Base-by-base conservation (phyloP, 2,797 vertebrate genomes). In the Eospalax fontanierii region DNA sequence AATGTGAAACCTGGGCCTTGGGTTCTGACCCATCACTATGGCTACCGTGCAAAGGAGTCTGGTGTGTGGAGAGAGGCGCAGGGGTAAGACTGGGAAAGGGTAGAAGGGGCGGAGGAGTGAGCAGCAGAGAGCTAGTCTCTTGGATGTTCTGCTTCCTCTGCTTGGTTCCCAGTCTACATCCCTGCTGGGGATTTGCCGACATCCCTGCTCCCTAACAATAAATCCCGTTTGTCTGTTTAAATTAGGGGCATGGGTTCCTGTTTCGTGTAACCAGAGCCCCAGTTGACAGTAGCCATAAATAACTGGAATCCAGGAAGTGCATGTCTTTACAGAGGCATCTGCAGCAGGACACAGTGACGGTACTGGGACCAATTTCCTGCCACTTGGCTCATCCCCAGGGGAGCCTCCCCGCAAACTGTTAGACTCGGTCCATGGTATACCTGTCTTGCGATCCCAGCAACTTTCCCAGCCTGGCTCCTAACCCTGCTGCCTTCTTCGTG, bases 231-330 rank as follows among this genome's bases (percentile, higher is more conserved):
- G 57, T 66, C 75, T 26, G 46, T 33, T 87, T 83, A 35, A 79
- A 38, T 73, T 74, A 90, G 40, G 24, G 40, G 80, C 24, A 3
- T 11, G 71, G 43, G n/a, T 65, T 95, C 91, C 75, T 82, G 35
- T 90, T 83, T 59, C 50, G 54, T 91, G 66, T 68, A 84, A 15
- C 71, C 71, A 50, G 75, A 84, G 76, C 61, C 54, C 84, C 80
- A 35, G 50, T 4, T 73, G 71, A 73, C 68, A 70, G 24, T 24
- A 59, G 30, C 40, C 65, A 26, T 66, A 87, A 91, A 59, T 79
- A 73, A 88, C 9, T 26, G 6, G 33, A 43, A 50, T 14, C 35
- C n/a, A n/a, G 90, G 46, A 79, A 50, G 35, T 16, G 4, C 3
- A 4, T 24, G 73, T 26, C 35, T 86, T 85, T 75, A 70, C 70